These are phyloP conservation scores for Tadarida brasiliensis DNA, from an alignment of 2,797 vertebrate species.

Conservation along the genomic window DNA sequence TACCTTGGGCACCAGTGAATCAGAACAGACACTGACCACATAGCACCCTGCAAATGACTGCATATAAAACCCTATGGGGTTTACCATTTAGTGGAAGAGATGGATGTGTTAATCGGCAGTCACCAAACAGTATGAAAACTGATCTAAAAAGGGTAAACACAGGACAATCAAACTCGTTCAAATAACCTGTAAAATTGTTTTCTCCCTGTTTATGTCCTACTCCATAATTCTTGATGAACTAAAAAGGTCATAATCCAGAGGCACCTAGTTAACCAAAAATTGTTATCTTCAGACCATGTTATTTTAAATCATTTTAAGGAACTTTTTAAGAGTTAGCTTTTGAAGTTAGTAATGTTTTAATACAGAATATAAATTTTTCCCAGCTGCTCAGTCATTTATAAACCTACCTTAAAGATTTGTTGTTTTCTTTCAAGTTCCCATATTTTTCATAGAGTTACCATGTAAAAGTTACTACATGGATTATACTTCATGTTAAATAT, in stretches of 20 bases:
- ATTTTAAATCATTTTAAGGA: not conserved
- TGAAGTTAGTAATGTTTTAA: conserved; percentile 1
- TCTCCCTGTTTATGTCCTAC: not conserved
- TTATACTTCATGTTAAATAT: not conserved
- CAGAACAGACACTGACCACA: not conserved
- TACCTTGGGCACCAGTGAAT: not conserved
- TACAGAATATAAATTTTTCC: not conserved
- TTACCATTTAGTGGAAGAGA: not conserved
- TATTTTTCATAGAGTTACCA: not conserved
- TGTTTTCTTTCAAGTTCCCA: not conserved
- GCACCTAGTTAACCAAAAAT: not conserved
- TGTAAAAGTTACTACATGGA: not conserved
- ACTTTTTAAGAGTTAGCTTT: not conserved
- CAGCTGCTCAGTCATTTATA: not conserved
- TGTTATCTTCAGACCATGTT: not conserved
- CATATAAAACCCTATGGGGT: not conserved
- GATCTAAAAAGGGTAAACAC: not conserved
- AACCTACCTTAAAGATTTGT: not conserved
- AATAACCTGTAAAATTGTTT: not conserved
- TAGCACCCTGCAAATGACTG: not conserved
- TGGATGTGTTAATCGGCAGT: not conserved
- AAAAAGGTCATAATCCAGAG: not conserved
- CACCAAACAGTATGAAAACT: not conserved
- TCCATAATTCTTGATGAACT: not conserved
- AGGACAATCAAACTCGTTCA: not conserved